Evolutionary conservation across 2,888 invertebrate species (phyloP), one percentile per base, ranked within the genome.

Genomic region (Tenthredo scrophulariae): DNA sequence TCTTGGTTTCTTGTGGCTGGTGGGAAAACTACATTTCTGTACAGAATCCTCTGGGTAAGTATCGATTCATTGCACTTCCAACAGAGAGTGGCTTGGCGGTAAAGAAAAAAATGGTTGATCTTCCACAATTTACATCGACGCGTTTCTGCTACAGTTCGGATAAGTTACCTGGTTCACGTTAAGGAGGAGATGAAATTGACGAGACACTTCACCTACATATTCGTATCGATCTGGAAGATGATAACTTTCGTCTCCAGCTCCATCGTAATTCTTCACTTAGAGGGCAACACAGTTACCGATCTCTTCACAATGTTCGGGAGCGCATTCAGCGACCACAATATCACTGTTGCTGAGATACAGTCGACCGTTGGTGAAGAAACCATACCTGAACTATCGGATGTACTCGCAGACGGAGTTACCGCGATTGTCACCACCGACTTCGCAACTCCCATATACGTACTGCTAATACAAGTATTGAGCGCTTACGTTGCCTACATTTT

Each of bases 1-100:
- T 96, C 46, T 93, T 97, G 40, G 95, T 96, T 84, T 97, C 97
- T 0, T 94, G 96, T 74, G 96, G 97, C 33, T 98, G 97, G 97
- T 98, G 97, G 97, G 96, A 97, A 91, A 98, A 97, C 92, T 98
- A 95, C 91, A 94, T 97, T 6, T 95, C 95, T 33, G 90, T 92
- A 87, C 89, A 92, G 75, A 93, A 93, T 79, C 87, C 87, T 67
- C 91, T 92, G 9, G 87, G 91, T 92, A 89, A 86, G 87, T 87
- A 22, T 80, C 6, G 13, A 33, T 43, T 85, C 54, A 37, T 54
- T 26, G n/a, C 40, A 13, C 77, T 70, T 22, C 75, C n/a, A 37
- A 43, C 13, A 46, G 40, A 84, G 54, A 33, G 62, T 33, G 9
- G 33, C 29, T 29, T 22, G 22, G 43, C 84, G 86, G 33, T 33